Conservation (phyloP, 1,140 invertebrate species). For the Plectus sambesii region DNA sequence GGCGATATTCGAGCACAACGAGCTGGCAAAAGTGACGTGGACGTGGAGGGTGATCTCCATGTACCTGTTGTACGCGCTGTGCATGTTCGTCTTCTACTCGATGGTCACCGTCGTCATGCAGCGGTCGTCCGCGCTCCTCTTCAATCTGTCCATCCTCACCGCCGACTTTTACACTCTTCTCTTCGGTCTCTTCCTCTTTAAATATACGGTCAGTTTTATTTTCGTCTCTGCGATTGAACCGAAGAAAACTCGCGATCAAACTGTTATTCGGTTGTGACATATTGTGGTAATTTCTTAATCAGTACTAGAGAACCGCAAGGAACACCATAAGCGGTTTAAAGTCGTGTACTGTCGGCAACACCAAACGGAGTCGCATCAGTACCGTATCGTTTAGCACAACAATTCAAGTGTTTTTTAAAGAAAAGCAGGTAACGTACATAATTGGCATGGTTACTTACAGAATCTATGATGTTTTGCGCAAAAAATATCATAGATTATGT, state of each 20-base stretch:
- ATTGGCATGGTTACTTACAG: too few species aligned
- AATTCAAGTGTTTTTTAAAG: too few species aligned
- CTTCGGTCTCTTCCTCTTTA: slow-evolving; percentile 65
- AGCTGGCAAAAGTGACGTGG: slow-evolving; percentile 52
- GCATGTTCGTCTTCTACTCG: slow-evolving; percentile 65
- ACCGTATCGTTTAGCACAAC: too few species aligned
- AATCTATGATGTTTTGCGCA: too few species aligned
- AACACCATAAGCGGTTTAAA: too few species aligned
- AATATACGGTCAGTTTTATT: slow-evolving; percentile 59
- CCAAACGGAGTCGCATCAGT: too few species aligned
- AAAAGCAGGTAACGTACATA: too few species aligned
- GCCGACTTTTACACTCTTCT: slow-evolving; percentile 74
- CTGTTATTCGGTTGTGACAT: not conserved
- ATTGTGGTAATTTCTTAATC: too few species aligned
- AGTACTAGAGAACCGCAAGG: too few species aligned
- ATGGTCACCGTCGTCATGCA: slow-evolving; percentile 63
- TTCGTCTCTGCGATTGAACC: slow-evolving; percentile 8
- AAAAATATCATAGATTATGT: too few species aligned
- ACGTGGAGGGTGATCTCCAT: slow-evolving; percentile 52
- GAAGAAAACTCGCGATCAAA: slow-evolving; percentile 3
- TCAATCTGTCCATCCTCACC: slow-evolving; percentile 69
- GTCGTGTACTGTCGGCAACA: too few species aligned
- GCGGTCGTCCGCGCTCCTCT: slow-evolving; percentile 64
- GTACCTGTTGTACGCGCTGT: slow-evolving; percentile 54
- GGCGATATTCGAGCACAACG: slow-evolving; percentile 51